Evolutionary conservation across 2,113 vertebrate species (phyloP), one percentile per base, ranked within the genome.

Genomic region (Gyps fulvus): DNA sequence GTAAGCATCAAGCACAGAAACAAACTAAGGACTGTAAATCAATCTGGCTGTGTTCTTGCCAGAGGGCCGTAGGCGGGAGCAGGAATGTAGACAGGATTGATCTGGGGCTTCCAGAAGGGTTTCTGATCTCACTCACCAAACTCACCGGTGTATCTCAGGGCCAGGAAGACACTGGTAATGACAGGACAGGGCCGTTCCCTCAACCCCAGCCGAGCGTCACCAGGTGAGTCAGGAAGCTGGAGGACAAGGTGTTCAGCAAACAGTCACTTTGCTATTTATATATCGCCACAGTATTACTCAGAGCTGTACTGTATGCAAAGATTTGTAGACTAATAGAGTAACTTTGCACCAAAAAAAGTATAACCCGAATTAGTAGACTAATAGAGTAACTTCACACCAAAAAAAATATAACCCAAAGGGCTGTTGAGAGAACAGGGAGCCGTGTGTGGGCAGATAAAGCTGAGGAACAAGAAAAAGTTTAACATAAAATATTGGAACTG

Each of bases 101-200:
- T 17, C 7, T 23, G 45, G 13, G 14, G 9, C 34, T 36, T n/a
- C 32, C 74, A 73, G 54, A 21, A 16, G 45, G 16, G 26, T 31
- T 63, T 54, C 57, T 47, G 45, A 9, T 47, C 26, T 47, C 34
- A 21, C 22, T 32, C 50, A 73, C 21, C 74, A 13, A n/a, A 34
- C 16, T 42, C 70, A 18, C 2, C 0, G 0, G 16, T 19, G 20
- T 54, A 3, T 31, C 2, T 3, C 47, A 43, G 61, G 40, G 61
- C 45, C 0, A 1, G 43, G 49, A 19, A 45, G 29, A 6, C 0
- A 1, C 5, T 0, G 0, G 20, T 20, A 42, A n/a, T 69, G 82
- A 58, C 65, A 43, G 47, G 45, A 54, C 7, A 9, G 55, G 52
- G 76, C 65, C 2, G 3, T 62, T 50, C 58, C 59, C 83, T 57